Evolutionary conservation across 2,888 invertebrate genomes (phyloP).

Genomic region (Zaprionus bogoriensis): DNA sequence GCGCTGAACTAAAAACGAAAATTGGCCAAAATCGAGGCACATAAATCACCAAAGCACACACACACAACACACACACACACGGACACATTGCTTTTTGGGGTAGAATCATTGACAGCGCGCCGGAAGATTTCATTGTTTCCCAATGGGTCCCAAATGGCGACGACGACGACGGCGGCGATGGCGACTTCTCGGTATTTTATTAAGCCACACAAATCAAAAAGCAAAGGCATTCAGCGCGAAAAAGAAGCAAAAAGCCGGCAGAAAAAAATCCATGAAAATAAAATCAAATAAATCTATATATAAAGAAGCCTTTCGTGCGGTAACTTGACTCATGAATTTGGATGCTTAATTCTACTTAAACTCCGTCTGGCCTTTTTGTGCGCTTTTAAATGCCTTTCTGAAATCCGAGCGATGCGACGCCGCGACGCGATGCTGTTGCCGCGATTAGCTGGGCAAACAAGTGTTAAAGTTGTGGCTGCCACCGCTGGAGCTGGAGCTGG

Average conservation of each 20-base stretch:
- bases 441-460: constrained; percentile 75
- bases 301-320: constrained; percentile 59
- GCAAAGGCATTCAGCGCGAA: constrained; percentile 49
- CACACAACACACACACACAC: constrained; percentile 22
- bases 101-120: constrained; percentile 76
- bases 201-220: constrained; percentile 77
- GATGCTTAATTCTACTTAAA: constrained; percentile 77
- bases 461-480: constrained; percentile 71
- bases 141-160: constrained; percentile 62
- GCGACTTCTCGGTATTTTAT: constrained; percentile 76
- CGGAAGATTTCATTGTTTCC: constrained; percentile 78
- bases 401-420: constrained; percentile 34
- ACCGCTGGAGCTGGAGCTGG: constrained; percentile 28
- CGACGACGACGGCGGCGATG: constrained; percentile 38
- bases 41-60: constrained; percentile 65
- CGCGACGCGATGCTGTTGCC: constrained; percentile 45
- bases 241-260: constrained; percentile 21
- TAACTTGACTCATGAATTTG: constrained; percentile 76
- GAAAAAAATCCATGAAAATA: constrained; percentile 4
- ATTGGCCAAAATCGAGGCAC: constrained; percentile 77
- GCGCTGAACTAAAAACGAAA: constrained; percentile 73
- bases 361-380: constrained; percentile 53
- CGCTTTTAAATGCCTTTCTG: constrained; percentile 58
- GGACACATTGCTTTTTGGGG: constrained; percentile 48
- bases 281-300: constrained; percentile 22